A percentile compares a stretch with the other conserved stretches of the same genome.
Conservation (phyloP, 92 coral and sea anemone species). For the Parazoanthus swiftii region DNA sequence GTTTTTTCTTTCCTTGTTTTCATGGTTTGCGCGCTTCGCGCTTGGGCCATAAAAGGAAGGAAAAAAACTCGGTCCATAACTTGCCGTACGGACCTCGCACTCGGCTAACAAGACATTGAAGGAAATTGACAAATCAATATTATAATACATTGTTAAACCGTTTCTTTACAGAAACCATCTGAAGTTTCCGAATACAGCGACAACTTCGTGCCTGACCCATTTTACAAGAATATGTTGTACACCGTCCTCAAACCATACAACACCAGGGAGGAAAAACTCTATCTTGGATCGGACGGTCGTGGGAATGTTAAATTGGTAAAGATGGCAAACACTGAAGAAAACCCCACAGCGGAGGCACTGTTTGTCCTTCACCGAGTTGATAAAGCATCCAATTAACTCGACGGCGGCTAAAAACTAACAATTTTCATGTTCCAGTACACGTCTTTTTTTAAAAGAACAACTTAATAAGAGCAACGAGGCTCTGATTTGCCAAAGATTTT, state of each 20-base stretch:
- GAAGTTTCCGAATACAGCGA: conserved; percentile 13
- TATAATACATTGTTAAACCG: background rate
- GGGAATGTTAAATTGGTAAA: conserved; percentile 34
- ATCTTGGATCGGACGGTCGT: conserved; percentile 15
- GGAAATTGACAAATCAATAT: no score
- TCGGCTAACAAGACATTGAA: background rate
- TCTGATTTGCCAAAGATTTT: no score
- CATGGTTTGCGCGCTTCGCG: no score
- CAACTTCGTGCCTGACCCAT: conserved; percentile 37
- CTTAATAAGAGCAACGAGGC: no score
- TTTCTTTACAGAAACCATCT: background rate
- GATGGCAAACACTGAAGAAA: background rate
- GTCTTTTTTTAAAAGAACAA: no score
- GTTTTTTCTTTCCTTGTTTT: no score
- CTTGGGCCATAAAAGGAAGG: no score
- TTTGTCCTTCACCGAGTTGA: conserved; percentile 19
- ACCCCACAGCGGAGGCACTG: conserved; percentile 20
- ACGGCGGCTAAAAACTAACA: no score
- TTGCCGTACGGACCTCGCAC: no score
- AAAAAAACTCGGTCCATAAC: no score
- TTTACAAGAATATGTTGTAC: background rate
- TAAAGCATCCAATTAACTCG: background rate
- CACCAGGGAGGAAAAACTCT: background rate
- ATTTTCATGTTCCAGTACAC: no score
- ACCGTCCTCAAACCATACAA: conserved; percentile 24